Conservation (phyloP, 2,888 invertebrate species). For the Merodon equestris region DNA sequence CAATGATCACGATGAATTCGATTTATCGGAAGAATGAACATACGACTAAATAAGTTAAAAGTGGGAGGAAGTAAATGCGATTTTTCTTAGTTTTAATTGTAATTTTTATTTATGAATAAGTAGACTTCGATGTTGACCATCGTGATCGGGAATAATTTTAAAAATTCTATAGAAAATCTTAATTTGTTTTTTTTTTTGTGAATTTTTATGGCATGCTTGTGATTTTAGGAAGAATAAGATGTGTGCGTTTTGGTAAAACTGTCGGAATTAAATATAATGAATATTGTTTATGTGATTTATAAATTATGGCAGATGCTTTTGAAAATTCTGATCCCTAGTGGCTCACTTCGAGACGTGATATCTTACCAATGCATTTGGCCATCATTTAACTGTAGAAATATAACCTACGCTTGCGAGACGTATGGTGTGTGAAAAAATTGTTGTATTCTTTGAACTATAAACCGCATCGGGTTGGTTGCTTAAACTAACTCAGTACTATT, state of each 20-base stretch:
- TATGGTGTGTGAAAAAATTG: too few relatives aligned
- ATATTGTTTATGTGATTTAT: too few relatives aligned
- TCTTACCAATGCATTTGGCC: too few relatives aligned
- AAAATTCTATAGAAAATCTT: background rate
- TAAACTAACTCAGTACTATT: too few relatives aligned
- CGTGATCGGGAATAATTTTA: constrained; percentile 49
- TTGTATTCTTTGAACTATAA: too few relatives aligned
- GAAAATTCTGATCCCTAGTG: too few relatives aligned
- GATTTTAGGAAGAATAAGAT: background rate
- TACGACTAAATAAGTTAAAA: background rate
- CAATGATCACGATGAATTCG: constrained; percentile 60
- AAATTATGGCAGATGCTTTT: too few relatives aligned
- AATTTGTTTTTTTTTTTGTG: constrained; percentile 13
- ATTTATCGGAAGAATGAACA: background rate
- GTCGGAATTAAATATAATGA: too few relatives aligned
- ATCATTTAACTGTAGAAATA: too few relatives aligned
- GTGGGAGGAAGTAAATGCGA: constrained; percentile 3
- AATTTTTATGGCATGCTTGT: constrained; percentile 24
- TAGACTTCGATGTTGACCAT: constrained; percentile 16
- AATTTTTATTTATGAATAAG: background rate
- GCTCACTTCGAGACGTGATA: too few relatives aligned
- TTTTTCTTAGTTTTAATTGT: constrained; percentile 10
- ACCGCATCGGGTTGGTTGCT: too few relatives aligned
- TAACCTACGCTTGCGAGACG: too few relatives aligned
- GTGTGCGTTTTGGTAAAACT: background rate